phyloP scores from a whole-genome alignment of 2,888 invertebrate genomes.

The Noctua fimbriata region DNA sequence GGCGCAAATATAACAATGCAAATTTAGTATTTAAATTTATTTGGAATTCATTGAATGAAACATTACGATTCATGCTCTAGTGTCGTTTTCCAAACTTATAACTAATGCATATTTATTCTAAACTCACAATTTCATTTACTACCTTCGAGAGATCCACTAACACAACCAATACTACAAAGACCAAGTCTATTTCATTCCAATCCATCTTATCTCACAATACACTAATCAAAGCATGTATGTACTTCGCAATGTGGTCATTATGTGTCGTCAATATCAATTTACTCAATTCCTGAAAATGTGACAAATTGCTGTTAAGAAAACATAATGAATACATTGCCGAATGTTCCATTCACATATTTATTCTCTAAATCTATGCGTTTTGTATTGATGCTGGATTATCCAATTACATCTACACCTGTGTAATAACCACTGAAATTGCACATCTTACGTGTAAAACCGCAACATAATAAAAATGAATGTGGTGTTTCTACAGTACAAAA shows the following conservation, averaged over 20 bases:
- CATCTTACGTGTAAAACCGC: conserved; percentile 42
- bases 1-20: conserved; percentile 28
- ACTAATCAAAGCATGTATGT: conserved; percentile 39
- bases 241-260: conserved; percentile 39
- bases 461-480: conserved; percentile 35
- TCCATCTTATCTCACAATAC: conserved; percentile 45
- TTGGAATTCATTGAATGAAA: conserved; percentile 43
- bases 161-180: conserved; percentile 76
- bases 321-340: conserved; percentile 42
- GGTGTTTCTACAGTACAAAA: conserved; percentile 47
- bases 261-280: conserved; percentile 52
- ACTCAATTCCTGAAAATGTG: conserved; percentile 10
- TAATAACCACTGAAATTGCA: conserved; percentile 59
- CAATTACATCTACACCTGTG: conserved; percentile 38
- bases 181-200: conserved; percentile 47
- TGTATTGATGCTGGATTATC: conserved; percentile 19
- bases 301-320: conserved; percentile 51
- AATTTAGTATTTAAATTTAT: conserved; percentile 17
- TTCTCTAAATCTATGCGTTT: conserved; percentile 34
- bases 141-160: conserved; percentile 79
- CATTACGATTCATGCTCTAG: conserved; percentile 21
- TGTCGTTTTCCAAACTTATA: conserved; percentile 45
- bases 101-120: conserved; percentile 56
- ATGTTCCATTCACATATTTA: conserved; percentile 37
- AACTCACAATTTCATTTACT: conserved; percentile 68